Conservation (phyloP, 2,888 invertebrate species). For the Pristionchus mayeri region DNA sequence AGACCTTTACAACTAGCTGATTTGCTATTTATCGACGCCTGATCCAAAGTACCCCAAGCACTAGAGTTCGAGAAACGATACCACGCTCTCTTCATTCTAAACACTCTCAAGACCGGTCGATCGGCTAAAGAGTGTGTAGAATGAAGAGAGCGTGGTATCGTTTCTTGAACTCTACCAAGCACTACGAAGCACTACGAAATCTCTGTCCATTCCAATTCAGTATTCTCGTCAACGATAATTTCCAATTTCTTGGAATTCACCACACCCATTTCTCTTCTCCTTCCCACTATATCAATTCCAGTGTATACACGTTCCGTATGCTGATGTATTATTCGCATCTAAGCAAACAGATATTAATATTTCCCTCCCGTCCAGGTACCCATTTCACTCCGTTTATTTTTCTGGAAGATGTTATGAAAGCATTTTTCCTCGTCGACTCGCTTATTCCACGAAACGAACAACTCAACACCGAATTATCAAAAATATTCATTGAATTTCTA, state of each 20-base stretch:
- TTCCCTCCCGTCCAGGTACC: background rate
- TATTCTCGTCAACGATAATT: constrained; percentile 28
- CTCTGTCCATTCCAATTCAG: constrained; percentile 22
- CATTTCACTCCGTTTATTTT: background rate
- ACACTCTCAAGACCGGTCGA: too few species aligned
- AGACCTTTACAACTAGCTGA: too few species aligned
- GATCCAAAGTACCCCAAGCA: too few species aligned
- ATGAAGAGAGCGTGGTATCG: too few species aligned
- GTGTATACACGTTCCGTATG: constrained; percentile 3
- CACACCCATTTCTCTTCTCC: constrained; percentile 33
- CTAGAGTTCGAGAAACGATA: too few species aligned
- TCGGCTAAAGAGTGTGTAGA: too few species aligned
- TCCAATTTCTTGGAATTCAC: constrained; percentile 30
- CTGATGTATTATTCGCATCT: background rate
- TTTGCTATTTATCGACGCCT: too few species aligned
- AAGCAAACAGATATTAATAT: too few species aligned
- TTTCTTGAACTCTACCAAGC: too few species aligned
- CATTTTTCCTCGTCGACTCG: background rate
- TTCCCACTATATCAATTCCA: constrained; percentile 32
- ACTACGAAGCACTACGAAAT: too few species aligned
- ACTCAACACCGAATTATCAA: constrained; percentile 19
- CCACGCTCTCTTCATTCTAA: too few species aligned
- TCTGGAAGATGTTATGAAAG: background rate
- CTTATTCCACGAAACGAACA: constrained; percentile 24
- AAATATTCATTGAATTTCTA: constrained; percentile 16